Base-by-base conservation (phyloP, 2,888 invertebrate species). In the Mesorhabditis sp. region DNA sequence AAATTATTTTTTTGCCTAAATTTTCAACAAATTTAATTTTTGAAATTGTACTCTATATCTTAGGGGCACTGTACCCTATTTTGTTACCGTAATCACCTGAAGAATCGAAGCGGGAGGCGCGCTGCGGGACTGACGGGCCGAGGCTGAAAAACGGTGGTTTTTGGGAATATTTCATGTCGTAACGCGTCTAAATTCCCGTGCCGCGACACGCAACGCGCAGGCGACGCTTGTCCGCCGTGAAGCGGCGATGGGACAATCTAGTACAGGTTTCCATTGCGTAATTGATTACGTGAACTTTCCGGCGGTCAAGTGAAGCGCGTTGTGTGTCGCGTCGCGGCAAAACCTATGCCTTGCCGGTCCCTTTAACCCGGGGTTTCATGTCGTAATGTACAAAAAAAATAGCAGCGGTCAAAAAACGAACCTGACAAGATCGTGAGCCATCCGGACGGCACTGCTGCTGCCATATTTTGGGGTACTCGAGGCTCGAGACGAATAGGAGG, bases 71-170 rank as follows among this genome's bases (percentile, higher is more conserved):
- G 1, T 28, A 28, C 28, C 28, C 1, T 2, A 28, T 28, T 28
- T 28, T 28, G n/a, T 28, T 28, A 28, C 28, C 28, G 58, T n/a
- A n/a, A 13, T 50, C 2, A 50, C 58, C 66, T n/a, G 75, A 66
- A 15, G 76, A 67, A 68, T 80, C 79, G 72, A 80, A 80, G 43
- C 79, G 74, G n/a, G 79, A 80, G 10, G 79, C 79, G 43, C 79
- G 58, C 44, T 69, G 66, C 58, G 73, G 73, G 28, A 80, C 79
- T 5, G 79, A 76, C 13, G 79, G 76, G 64, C 79, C 79, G 63
- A 79, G 67, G 62, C 79, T 79, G 71, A 43, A 76, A 72, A 50
- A 50, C 58, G 7, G 7, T n/a, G n/a, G n/a, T 50, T 50, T 13
- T 50, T 50, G 7, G 58, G 10, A 50, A 2, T n/a, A 50, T 50